Conservation (phyloP, 64 coral and sea anemone species). For the Anthopleura sola region DNA sequence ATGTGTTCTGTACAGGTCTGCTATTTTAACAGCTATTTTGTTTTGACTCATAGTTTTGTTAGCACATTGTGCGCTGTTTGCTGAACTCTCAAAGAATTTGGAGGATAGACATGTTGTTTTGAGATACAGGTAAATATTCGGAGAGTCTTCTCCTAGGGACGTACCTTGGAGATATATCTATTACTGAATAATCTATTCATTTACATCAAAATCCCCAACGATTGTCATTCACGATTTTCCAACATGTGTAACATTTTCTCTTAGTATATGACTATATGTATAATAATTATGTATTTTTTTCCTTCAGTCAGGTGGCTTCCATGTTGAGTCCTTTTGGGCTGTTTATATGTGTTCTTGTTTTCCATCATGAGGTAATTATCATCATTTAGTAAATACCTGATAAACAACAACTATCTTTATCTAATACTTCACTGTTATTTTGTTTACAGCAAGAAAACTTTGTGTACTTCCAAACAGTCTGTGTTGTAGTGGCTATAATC, state of each 20-base stretch:
- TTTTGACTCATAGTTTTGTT: slow-evolving; percentile 57
- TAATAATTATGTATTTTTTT: not conserved
- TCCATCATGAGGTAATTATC: slow-evolving; percentile 61
- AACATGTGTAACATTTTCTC: no score
- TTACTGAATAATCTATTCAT: no score
- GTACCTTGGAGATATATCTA: no score
- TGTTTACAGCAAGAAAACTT: slow-evolving; percentile 54
- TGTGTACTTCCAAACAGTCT: slow-evolving; percentile 76
- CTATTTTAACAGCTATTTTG: not conserved
- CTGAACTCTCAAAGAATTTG: slow-evolving; percentile 72
- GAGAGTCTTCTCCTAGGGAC: no score
- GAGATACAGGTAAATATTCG: slow-evolving; percentile 53
- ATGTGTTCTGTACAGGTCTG: not conserved
- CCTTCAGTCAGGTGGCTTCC: slow-evolving; percentile 73
- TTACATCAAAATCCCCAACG: no score
- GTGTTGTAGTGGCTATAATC: slow-evolving; percentile 72
- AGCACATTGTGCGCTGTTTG: slow-evolving; percentile 88
- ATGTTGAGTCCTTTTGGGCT: slow-evolving; percentile 73
- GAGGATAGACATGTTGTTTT: slow-evolving; percentile 73
- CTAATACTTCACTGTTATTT: not conserved
- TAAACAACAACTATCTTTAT: no score
- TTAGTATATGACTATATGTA: no score
- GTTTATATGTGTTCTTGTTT: slow-evolving; percentile 67
- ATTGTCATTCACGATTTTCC: no score
- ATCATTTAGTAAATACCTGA: no score